These are phyloP conservation scores for mouse (Mus musculus) DNA, from an alignment of 2,113 vertebrate genomes.

Conservation along the genomic window GRCm39 chr19:41468001-41468500, in stretches of 20 bases:
- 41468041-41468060: not conserved
- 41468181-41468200: not conserved
- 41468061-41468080: not conserved
- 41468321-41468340: not conserved
- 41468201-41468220: not conserved
- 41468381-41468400: not conserved
- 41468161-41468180: not conserved
- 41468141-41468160: not conserved
- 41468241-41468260: not conserved
- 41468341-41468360: not conserved
- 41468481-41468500: no score
- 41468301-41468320: not conserved
- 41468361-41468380: not conserved
- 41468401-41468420: not conserved
- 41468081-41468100: not conserved
- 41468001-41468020: not conserved
- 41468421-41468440: not conserved
- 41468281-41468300: not conserved
- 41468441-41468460: not conserved
- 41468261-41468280: not conserved
- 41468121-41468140: not conserved
- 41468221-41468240: not conserved
- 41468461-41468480: no score
- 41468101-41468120: not conserved
- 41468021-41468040: not conserved